Base-by-base conservation (phyloP, 2,113 vertebrate genomes). In the Oenanthe melanoleuca region DNA sequence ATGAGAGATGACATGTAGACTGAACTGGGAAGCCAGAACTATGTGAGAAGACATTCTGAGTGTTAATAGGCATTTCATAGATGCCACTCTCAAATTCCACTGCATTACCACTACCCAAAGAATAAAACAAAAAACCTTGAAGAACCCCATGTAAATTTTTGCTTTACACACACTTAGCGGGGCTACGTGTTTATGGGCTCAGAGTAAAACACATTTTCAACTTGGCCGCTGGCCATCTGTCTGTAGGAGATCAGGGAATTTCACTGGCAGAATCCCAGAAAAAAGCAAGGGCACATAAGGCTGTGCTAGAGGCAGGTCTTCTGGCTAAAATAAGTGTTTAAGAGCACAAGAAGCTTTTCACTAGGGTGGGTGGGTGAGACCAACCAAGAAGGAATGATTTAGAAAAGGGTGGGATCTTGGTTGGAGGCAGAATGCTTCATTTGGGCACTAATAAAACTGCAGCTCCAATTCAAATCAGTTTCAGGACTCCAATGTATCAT, bases 141-240 rank as follows among this genome's bases (percentile, higher is more conserved):
- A 75, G 40, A 92, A 80, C 4, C 2, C 21, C 29, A 72, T 19
- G 13, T 67, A 74, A 59, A 78, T 55, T 92, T 90, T 67, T 81
- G 65, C 52, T 94, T 44, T 86, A 37, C 86, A 74, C 3, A 6
- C 72, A 86, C 37, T 94, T 93, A 71, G 84, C 22, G 40, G 44
- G 61, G 22, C 56, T 93, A 94, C 4, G 18, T 86, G 96, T 94
- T 94, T 91, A 94, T 26, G 28, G 80, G 90, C 91, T 91, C 6
- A 0, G 38, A 88, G 33, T 91, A 84, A 86, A 86, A 93, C 40
- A 71, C 65, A 86, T 71, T 92, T 34, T 84, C 86, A 93, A 93
- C 57, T 87, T 95, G 91, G 86, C 91, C 84, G 79, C 83, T 89
- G 37, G 94, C 94, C 89, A 94, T 45, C 56, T 71, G 75, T 37